These are phyloP conservation scores for Hestina assimilis DNA, from an alignment of 1,140 invertebrate genomes.

Conservation along the genomic window DNA sequence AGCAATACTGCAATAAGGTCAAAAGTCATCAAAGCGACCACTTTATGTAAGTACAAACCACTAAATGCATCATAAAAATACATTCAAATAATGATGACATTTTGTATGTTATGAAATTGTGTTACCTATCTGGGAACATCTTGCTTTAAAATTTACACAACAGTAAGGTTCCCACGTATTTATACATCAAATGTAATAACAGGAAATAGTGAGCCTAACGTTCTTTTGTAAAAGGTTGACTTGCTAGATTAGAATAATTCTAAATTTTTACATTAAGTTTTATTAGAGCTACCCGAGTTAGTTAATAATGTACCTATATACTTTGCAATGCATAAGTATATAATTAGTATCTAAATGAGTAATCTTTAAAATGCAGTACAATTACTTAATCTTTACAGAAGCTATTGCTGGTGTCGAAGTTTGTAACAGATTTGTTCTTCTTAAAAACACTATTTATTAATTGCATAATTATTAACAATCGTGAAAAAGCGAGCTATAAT, in stretches of 20 bases:
- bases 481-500: background rate
- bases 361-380: too few species aligned
- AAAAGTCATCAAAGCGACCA: conserved; percentile 5
- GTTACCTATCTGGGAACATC: conserved; percentile 41
- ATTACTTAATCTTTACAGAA: too few species aligned
- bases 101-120: conserved; percentile 43
- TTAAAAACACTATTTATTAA: too few species aligned
- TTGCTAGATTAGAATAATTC: too few species aligned
- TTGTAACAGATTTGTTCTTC: too few species aligned
- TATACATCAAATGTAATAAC: background rate
- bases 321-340: background rate
- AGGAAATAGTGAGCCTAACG: background rate
- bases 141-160: conserved; percentile 8
- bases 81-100: conserved; percentile 29
- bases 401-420: too few species aligned
- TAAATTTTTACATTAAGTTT: background rate
- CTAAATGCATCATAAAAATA: conserved; percentile 24
- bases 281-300: too few species aligned
- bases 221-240: too few species aligned
- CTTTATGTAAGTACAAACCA: conserved; percentile 25
- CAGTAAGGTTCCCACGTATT: conserved; percentile 6
- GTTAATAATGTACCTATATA: background rate
- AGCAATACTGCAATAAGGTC: conserved; percentile 8
- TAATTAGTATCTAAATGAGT: background rate
- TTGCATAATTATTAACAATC: background rate